Percentiles rank a stretch among this genome's conserved stretches.
Evolutionary conservation across 1,140 invertebrate genomes (phyloP).

Genomic region (Episyrphus balteatus): DNA sequence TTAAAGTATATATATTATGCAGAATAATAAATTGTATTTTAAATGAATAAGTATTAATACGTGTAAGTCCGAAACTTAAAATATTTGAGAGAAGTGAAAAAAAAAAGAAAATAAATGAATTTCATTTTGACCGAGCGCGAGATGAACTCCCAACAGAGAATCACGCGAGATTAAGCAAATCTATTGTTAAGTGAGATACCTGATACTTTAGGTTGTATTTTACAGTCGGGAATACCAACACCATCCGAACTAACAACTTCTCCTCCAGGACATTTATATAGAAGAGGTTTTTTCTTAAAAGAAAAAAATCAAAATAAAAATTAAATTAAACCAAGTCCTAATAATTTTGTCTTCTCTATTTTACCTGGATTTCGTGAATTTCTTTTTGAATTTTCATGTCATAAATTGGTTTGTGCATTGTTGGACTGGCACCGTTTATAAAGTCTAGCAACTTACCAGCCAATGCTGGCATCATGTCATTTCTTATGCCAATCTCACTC

Average conservation of each 20-base stretch:
- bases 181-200: constrained; percentile 9
- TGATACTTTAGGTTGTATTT: constrained; percentile 7
- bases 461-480: constrained; percentile 10
- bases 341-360: neutral
- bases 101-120: no score
- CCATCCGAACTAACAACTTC: constrained; percentile 11
- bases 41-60: no score
- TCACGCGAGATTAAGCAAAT: constrained; percentile 5
- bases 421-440: constrained; percentile 7
- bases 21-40: no score
- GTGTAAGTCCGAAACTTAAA: no score
- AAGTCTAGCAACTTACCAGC: constrained; percentile 16
- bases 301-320: neutral
- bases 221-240: constrained; percentile 5
- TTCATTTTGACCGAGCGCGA: no score
- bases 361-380: constrained; percentile 14
- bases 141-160: no score
- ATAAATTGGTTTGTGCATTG: constrained; percentile 11
- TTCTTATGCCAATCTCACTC: constrained; percentile 1
- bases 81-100: no score
- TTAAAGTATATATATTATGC: no score
- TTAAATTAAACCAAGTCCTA: neutral
- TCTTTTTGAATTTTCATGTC: constrained; percentile 14
- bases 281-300: constrained; percentile 7
- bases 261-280: constrained; percentile 9